A percentile compares a stretch with the other conserved stretches of the same genome.
Evolutionary conservation across 2,113 vertebrate species (phyloP).

Genomic region (Psephotus haematonotus): DNA sequence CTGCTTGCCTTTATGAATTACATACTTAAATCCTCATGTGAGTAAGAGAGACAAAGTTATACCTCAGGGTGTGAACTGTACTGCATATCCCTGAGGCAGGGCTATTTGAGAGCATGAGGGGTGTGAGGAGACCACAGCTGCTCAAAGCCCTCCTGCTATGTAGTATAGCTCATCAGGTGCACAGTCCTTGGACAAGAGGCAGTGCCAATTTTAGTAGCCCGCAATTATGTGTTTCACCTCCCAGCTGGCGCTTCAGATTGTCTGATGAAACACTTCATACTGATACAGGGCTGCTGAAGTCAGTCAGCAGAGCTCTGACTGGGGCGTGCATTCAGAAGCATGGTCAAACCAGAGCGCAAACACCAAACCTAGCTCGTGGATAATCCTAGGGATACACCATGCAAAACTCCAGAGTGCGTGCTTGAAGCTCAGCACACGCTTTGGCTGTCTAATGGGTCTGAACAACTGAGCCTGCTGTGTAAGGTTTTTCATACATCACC

Average conservation of each 20-base stretch:
- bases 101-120: not conserved
- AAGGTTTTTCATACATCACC: not conserved
- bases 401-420: not conserved
- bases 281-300: not conserved
- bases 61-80: no score
- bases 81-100: not conserved
- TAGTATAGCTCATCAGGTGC: not conserved
- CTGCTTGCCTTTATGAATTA: not conserved
- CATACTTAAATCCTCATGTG: not conserved
- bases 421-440: not conserved
- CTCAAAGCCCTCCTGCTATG: not conserved
- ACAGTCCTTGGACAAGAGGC: not conserved
- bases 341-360: not conserved
- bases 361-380: not conserved
- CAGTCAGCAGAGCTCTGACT: not conserved
- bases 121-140: not conserved
- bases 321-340: not conserved
- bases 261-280: rapidly evolving
- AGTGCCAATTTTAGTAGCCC: not conserved
- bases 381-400: not conserved
- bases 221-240: not conserved
- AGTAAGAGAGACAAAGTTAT: not conserved
- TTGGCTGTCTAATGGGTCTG: not conserved
- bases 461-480: not conserved
- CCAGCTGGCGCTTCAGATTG: not conserved